Evolutionary conservation across 2,888 invertebrate species (phyloP).

Genomic region (Philereme vetulata): DNA sequence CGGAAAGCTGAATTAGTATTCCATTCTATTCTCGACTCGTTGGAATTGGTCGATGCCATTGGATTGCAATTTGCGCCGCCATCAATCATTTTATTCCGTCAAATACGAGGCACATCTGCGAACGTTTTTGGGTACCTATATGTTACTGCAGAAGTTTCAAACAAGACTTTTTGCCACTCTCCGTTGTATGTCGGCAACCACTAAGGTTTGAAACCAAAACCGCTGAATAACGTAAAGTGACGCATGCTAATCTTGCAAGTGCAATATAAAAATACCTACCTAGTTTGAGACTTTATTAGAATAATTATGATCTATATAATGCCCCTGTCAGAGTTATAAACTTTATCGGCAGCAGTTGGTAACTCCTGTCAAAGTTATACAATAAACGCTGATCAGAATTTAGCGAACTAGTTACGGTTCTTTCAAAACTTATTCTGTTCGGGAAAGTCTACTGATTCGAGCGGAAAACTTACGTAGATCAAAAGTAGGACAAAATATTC

Average conservation of each 20-base stretch:
- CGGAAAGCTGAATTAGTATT: not conserved
- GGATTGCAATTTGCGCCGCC: constrained; percentile 31
- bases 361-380: constrained; percentile 15
- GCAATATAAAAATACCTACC: no score
- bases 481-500: not conserved
- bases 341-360: constrained; percentile 9
- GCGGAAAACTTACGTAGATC: not conserved
- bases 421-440: constrained; percentile 4
- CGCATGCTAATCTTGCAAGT: no score
- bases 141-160: constrained; percentile 6
- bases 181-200: not conserved
- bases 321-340: not conserved
- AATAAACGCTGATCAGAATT: constrained; percentile 28
- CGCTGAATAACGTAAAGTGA: no score
- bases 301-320: not conserved
- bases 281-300: no score
- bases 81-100: constrained; percentile 29
- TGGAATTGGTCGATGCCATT: constrained; percentile 19
- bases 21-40: constrained; percentile 9
- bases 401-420: constrained; percentile 15
- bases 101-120: constrained; percentile 7
- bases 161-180: not conserved
- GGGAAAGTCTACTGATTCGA: constrained; percentile 3
- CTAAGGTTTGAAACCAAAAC: not conserved
- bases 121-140: constrained; percentile 5